phyloP scores from a whole-genome alignment of 2,888 invertebrate genomes.

The Tubiluchus corallicola region DNA sequence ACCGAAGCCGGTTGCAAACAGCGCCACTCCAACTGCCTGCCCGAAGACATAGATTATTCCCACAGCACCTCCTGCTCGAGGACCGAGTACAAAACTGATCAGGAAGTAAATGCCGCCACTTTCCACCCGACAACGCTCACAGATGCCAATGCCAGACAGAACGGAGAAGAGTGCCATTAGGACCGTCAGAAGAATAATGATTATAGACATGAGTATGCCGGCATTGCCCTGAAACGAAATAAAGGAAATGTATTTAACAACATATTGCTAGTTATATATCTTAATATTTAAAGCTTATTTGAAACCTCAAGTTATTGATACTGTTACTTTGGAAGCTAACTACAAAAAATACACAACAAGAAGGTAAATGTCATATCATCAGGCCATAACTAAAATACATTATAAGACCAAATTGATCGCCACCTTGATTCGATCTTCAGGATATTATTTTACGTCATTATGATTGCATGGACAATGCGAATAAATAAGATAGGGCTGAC shows the following conservation, averaged over 20 bases:
- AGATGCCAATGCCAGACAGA: constrained; percentile 84
- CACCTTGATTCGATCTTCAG: no score
- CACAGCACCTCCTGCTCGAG: constrained; percentile 74
- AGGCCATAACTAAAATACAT: no score
- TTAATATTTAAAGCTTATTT: no score
- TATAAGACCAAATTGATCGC: no score
- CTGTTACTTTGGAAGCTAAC: no score
- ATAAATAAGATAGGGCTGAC: constrained; percentile 2
- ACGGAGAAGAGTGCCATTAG: constrained; percentile 77
- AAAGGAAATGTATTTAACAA: no score
- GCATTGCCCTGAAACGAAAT: constrained; percentile 32
- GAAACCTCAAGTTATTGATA: no score
- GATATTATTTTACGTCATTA: constrained; percentile 20
- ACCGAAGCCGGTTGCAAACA: constrained; percentile 90
- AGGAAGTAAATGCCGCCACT: constrained; percentile 96
- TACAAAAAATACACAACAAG: no score
- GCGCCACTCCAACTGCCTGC: constrained; percentile 87
- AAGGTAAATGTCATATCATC: no score
- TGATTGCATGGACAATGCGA: background rate
- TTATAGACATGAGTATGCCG: constrained; percentile 32
- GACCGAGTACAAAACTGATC: constrained; percentile 78
- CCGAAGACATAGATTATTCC: constrained; percentile 90
- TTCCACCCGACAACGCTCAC: constrained; percentile 80
- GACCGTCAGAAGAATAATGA: constrained; percentile 39
- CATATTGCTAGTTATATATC: no score